Base-by-base conservation (phyloP, 30 jellyfish, hydroid and myxozoan species). In the Hydra vulgaris region DNA sequence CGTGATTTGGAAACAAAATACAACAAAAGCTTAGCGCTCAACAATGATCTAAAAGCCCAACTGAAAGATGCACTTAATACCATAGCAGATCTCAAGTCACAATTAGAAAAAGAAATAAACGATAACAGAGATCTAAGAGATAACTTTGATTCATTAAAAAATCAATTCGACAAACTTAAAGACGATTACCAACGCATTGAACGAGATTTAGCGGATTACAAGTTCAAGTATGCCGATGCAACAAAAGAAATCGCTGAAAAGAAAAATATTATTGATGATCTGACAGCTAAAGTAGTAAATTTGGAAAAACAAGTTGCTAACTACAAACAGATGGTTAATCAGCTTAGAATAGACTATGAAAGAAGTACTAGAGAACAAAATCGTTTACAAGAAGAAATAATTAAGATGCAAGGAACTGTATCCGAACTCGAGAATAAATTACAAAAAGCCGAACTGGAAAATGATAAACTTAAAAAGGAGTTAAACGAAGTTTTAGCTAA, bases 161-260 rank as follows among this genome's bases (percentile, higher is more conserved):
- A 78, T 1, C 92, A 77, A 21, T 84, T 26, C 70, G 82, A 75
- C 72, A 80, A 88, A 27, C 92, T 92, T 72, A 84, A 76, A 74
- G 96, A 85, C 24, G 99, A 92, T 22, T 83, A 83, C 78, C 85
- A 75, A 53, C 81, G 91, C n/a, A 54, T 87, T 0, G 96, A 87
- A 73, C 95, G 88, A 76, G 99, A 92, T 79, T 75, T 87, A 85
- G 82, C 96, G 17, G 99, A 92, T 66, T 75, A 82, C 86, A 82
- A 92, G 27, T 86, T 78, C 89, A 92, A 87, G 56, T 92, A 82
- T 74, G 95, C 86, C 12, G 98, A 92, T 23, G 95, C 94, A n/a
- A 89, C 68, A 80, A 87, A 87, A 73, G 95, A 83, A 66, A 70
- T 92, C 23, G 87, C 96, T 52, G 98, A 92, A 78, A 92, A 87